Conservation (phyloP, 2,888 invertebrate species). For the Mesorhabditis sp. region DNA sequence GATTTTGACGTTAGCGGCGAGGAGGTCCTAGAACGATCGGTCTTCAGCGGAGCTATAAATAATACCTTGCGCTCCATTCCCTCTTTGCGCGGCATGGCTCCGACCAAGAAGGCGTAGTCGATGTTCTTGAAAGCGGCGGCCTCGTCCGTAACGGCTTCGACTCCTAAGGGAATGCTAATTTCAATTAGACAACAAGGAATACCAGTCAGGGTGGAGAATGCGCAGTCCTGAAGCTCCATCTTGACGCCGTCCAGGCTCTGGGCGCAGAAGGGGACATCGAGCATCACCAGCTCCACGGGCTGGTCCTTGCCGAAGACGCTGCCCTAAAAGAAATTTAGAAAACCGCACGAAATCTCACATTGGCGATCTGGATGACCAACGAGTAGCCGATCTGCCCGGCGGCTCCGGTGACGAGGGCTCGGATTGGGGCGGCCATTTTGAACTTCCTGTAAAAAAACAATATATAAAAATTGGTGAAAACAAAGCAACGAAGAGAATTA, state of each 20-base stretch:
- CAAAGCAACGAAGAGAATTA: no score
- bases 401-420: slow-evolving; percentile 82
- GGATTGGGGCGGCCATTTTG: slow-evolving; percentile 40
- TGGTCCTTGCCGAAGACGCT: slow-evolving; percentile 47
- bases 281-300: slow-evolving; percentile 78
- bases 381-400: slow-evolving; percentile 99
- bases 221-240: slow-evolving; percentile 94
- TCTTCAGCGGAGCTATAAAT: background rate
- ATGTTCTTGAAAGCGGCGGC: slow-evolving; percentile 90
- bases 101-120: slow-evolving; percentile 91
- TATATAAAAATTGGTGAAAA: no score
- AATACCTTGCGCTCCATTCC: slow-evolving; percentile 89
- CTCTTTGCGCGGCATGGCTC: slow-evolving; percentile 92
- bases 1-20: slow-evolving; percentile 94
- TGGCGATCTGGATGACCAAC: slow-evolving; percentile 84
- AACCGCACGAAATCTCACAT: slow-evolving; percentile 81
- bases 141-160: slow-evolving; percentile 82
- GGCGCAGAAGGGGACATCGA: slow-evolving; percentile 94
- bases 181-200: slow-evolving; percentile 13
- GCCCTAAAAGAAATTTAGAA: slow-evolving; percentile 15
- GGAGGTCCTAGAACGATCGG: slow-evolving; percentile 68
- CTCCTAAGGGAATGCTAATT: slow-evolving; percentile 62
- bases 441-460: background rate
- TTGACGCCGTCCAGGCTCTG: slow-evolving; percentile 93
- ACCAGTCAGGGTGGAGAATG: slow-evolving; percentile 80